Conservation (phyloP, 1,140 invertebrate species). For the Lasioglossum albipes region DNA sequence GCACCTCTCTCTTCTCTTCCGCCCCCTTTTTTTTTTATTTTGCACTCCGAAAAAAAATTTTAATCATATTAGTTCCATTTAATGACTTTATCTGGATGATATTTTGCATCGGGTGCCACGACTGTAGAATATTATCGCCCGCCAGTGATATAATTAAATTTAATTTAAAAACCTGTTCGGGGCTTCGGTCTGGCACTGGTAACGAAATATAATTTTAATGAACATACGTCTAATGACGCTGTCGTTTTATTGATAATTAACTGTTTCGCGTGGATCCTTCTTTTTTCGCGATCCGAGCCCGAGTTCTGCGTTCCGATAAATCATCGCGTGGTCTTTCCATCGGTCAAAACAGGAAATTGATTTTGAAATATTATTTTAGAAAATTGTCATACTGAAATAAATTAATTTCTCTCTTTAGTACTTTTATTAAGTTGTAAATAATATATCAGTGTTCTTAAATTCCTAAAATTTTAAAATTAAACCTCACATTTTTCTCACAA, state of each 20-base stretch:
- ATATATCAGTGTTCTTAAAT: too few relatives aligned
- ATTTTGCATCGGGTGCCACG: slow-evolving; percentile 29
- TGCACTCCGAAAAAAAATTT: slow-evolving; percentile 38
- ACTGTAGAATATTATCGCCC: slow-evolving; percentile 12
- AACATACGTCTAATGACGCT: slow-evolving; percentile 5
- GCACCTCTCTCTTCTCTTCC: slow-evolving; percentile 6
- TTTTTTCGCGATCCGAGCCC: background rate
- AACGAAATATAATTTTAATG: slow-evolving; percentile 41
- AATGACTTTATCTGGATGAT: slow-evolving; percentile 43
- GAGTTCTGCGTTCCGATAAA: background rate
- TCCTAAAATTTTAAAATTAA: too few relatives aligned
- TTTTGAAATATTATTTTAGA: too few relatives aligned
- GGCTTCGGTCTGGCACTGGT: slow-evolving; percentile 10
- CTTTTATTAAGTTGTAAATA: too few relatives aligned
- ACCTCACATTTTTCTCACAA: too few relatives aligned
- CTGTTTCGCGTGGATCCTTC: background rate
- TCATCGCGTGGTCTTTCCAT: background rate
- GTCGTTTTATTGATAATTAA: background rate
- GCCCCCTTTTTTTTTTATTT: too few relatives aligned
- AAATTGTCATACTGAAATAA: too few relatives aligned
- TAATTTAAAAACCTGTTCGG: slow-evolving; percentile 36
- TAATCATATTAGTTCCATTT: slow-evolving; percentile 52
- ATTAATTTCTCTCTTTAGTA: too few relatives aligned
- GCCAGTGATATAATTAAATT: slow-evolving; percentile 44
- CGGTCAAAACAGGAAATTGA: too few relatives aligned